These are phyloP conservation scores for Procapra przewalskii DNA, from an alignment of 2,113 vertebrate genomes.

Conservation along the genomic window DNA sequence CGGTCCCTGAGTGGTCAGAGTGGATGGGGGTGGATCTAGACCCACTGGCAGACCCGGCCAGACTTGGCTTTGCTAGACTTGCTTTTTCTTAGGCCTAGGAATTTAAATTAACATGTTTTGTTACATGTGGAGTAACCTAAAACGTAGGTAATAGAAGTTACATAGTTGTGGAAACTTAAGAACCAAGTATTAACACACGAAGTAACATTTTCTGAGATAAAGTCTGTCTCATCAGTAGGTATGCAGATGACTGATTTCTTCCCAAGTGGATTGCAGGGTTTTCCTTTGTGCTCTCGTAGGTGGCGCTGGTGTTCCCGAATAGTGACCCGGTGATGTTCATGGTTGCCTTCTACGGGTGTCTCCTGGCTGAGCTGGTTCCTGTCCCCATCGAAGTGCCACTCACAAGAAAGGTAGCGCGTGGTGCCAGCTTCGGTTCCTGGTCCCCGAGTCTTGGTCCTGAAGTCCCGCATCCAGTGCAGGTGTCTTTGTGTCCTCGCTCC, in stretches of 20 bases:
- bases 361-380: constrained; percentile 94
- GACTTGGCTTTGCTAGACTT: neutral
- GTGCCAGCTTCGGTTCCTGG: neutral
- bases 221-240: neutral
- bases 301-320: constrained; percentile 96
- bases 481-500: neutral
- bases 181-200: neutral
- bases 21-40: too few species aligned
- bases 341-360: constrained; percentile 97
- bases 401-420: constrained; percentile 90
- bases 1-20: neutral
- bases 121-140: neutral
- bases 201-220: neutral
- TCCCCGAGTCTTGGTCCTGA: neutral
- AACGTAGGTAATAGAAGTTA: neutral
- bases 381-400: constrained; percentile 97
- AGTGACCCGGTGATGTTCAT: constrained; percentile 97
- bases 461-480: accelerated
- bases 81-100: neutral
- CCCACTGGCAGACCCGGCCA: neutral
- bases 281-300: constrained; percentile 78
- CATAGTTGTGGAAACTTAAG: neutral
- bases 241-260: neutral
- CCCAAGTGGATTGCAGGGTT: neutral
- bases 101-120: neutral